Evolutionary conservation across 1,140 invertebrate species (phyloP).

Genomic region (Periplaneta americana): DNA sequence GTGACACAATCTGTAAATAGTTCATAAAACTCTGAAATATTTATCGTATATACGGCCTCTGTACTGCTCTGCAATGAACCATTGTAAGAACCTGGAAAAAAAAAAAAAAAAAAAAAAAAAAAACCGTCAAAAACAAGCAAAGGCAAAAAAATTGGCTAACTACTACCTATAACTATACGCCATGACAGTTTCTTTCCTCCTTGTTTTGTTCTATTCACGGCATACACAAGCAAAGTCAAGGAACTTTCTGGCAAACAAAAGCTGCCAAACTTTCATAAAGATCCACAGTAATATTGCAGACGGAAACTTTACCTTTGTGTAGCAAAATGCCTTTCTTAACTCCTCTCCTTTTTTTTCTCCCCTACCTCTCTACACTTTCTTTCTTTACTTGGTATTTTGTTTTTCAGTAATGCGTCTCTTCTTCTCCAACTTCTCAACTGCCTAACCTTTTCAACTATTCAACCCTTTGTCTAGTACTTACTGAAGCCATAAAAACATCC

Average conservation of each 20-base stretch:
- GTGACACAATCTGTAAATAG: slow-evolving; percentile 62
- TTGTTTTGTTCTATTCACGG: not conserved
- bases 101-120: not conserved
- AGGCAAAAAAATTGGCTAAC: not conserved
- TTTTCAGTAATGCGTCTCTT: not conserved
- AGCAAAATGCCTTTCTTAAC: not conserved
- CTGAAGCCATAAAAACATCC: not conserved
- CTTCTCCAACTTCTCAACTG: not conserved
- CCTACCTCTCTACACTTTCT: not conserved
- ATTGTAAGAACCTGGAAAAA: too few relatives aligned
- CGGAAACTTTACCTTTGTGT: not conserved
- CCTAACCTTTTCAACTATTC: not conserved
- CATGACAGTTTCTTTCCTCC: not conserved
- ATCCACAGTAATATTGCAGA: not conserved
- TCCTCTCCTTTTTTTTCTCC: not conserved
- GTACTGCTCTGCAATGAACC: too few relatives aligned
- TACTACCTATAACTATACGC: not conserved
- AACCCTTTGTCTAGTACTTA: not conserved
- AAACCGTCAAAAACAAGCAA: not conserved
- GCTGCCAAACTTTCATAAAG: not conserved
- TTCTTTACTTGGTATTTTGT: not conserved
- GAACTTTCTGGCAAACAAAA: not conserved
- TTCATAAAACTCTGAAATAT: too few relatives aligned
- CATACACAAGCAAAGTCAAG: not conserved
- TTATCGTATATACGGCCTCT: too few relatives aligned